Conservation (phyloP, 1,140 invertebrate genomes). For the Phymastichus coffea region DNA sequence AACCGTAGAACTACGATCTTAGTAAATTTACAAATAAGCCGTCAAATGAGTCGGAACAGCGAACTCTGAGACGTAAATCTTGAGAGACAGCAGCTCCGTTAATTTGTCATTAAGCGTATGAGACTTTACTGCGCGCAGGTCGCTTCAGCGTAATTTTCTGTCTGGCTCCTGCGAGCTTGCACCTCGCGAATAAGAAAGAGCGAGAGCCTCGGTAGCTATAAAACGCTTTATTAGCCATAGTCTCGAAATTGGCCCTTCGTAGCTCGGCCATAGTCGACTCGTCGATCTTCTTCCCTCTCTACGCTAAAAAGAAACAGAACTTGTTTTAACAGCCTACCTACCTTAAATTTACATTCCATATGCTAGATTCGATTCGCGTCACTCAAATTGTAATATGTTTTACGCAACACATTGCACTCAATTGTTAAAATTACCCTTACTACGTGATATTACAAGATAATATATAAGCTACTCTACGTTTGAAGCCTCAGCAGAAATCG, state of each 20-base stretch:
- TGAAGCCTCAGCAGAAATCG: too few species aligned
- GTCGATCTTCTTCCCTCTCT: too few species aligned
- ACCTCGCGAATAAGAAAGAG: background rate
- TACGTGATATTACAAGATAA: too few species aligned
- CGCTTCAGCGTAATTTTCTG: conserved; percentile 10
- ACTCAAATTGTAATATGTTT: too few species aligned
- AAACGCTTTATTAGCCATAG: conserved; percentile 28
- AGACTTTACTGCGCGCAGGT: conserved; percentile 19
- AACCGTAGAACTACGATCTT: too few species aligned
- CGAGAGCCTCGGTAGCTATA: background rate
- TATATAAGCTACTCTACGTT: too few species aligned
- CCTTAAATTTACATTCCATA: too few species aligned
- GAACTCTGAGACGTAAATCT: conserved; percentile 4
- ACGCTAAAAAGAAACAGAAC: too few species aligned
- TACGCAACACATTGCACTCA: too few species aligned
- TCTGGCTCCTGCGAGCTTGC: background rate
- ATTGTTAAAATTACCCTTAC: too few species aligned
- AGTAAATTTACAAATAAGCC: conserved; percentile 24
- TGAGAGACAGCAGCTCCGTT: conserved; percentile 15
- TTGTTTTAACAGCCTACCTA: too few species aligned
- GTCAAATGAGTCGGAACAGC: conserved; percentile 1
- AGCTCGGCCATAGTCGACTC: background rate
- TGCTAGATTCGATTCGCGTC: too few species aligned
- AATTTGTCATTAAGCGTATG: conserved; percentile 30
- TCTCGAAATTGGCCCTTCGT: conserved; percentile 19